Evolutionary conservation across 2,797 vertebrate genomes (phyloP).

Genomic region (Arctocebus calabarensis): DNA sequence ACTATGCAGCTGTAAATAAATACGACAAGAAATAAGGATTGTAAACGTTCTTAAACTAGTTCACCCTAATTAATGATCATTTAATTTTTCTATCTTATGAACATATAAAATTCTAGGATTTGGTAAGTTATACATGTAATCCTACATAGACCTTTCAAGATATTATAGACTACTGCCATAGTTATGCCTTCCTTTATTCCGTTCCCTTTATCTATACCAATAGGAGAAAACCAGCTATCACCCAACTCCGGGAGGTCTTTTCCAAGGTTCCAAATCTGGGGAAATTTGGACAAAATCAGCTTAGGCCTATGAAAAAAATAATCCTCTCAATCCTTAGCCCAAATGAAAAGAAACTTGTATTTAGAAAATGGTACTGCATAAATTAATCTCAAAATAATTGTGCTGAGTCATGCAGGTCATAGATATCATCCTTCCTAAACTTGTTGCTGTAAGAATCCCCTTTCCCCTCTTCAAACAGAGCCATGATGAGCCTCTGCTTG

Average conservation of each 20-base stretch:
- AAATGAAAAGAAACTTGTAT: conserved; percentile 29
- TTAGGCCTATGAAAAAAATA: not conserved
- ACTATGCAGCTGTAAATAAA: not conserved
- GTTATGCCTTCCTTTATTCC: not conserved
- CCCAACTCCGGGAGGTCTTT: not conserved
- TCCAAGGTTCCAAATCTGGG: not conserved
- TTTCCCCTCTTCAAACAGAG: not conserved
- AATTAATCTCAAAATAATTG: conserved; percentile 27
- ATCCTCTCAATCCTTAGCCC: not conserved
- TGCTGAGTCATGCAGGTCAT: not conserved
- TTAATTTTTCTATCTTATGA: not conserved
- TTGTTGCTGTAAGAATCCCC: not conserved
- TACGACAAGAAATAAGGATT: conserved; percentile 1
- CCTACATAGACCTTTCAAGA: not conserved
- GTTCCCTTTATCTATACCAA: not conserved
- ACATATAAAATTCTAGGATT: not conserved
- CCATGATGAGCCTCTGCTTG: not conserved
- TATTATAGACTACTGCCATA: not conserved
- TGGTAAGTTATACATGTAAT: not conserved
- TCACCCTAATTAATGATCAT: not conserved
- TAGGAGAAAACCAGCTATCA: not conserved
- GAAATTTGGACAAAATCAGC: not conserved
- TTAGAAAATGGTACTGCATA: not conserved
- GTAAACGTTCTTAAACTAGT: conserved; percentile 20
- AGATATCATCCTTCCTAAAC: not conserved